Evolutionary conservation across 1,140 invertebrate genomes (phyloP).

Genomic region (Neodiprion fabricii): DNA sequence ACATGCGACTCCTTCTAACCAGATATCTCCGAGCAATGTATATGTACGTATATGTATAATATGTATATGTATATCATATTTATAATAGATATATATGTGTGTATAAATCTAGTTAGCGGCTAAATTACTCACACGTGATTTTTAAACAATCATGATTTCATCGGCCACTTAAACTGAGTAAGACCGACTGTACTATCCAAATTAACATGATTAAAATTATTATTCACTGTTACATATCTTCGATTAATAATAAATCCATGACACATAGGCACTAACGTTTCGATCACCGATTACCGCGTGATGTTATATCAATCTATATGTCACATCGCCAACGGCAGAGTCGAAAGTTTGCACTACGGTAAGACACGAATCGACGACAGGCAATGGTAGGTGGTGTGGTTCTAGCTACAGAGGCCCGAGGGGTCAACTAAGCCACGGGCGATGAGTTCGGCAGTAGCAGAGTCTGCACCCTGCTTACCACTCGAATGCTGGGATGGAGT

Average conservation of each 20-base stretch:
- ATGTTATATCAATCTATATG: not conserved
- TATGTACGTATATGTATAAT: not conserved
- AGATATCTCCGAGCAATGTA: not conserved
- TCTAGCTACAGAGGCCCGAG: constrained; percentile 68
- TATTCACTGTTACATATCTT: not conserved
- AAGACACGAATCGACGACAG: constrained; percentile 53
- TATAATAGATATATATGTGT: not conserved
- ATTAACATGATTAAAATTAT: not conserved
- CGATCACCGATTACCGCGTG: not conserved
- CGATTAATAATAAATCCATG: not conserved
- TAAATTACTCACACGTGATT: not conserved
- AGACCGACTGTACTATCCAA: not conserved
- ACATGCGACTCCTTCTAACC: not conserved
- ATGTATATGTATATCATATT: no score
- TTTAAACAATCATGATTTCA: not conserved
- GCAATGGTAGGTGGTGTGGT: constrained; percentile 37
- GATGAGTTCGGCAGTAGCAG: constrained; percentile 67
- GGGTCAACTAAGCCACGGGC: constrained; percentile 69
- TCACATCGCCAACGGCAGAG: not conserved
- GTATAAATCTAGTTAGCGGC: not conserved
- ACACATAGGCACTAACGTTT: constrained; percentile 3
- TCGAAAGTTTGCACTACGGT: constrained; percentile 50
- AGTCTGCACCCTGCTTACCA: constrained; percentile 57
- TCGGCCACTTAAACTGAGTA: not conserved
- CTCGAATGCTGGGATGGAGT: constrained; percentile 40